phyloP scores from a whole-genome alignment of 2,113 vertebrate genomes.

The Chroicocephalus ridibundus region DNA sequence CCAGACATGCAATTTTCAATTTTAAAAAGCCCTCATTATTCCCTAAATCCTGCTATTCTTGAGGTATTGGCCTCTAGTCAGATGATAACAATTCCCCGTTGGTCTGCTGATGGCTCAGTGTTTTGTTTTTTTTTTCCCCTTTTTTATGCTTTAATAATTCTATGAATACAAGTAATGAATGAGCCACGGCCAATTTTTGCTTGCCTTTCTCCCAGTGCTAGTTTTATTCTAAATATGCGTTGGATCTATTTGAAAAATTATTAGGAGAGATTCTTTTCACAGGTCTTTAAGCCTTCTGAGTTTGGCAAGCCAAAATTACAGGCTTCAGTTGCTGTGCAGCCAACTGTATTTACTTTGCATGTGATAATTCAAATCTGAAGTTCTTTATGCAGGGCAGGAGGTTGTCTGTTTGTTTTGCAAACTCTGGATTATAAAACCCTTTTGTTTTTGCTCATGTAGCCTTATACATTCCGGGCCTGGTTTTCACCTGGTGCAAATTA shows the following conservation, averaged over 20 bases:
- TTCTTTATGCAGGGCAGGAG: neutral
- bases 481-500: neutral
- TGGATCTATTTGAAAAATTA: neutral
- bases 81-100: slow-evolving; percentile 5
- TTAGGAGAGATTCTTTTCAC: slow-evolving; percentile 9
- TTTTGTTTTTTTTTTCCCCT: neutral
- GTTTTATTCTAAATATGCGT: neutral
- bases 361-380: neutral
- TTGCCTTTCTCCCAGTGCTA: neutral
- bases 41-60: slow-evolving; percentile 17
- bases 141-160: slow-evolving; percentile 19
- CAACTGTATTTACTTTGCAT: neutral
- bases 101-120: neutral
- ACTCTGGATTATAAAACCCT: neutral
- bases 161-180: neutral
- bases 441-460: slow-evolving; percentile 1
- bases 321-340: neutral
- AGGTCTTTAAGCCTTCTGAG: neutral
- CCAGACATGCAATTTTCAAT: slow-evolving; percentile 32
- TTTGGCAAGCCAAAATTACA: slow-evolving; percentile 14
- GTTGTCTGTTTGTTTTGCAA: neutral
- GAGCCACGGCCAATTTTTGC: neutral
- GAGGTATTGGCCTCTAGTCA: neutral
- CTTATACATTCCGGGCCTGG: neutral
- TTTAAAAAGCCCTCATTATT: slow-evolving; percentile 36